Evolutionary conservation across 2,888 invertebrate genomes (phyloP), one percentile per base, ranked within the genome.

Genomic region (Agriotes lineatus): DNA sequence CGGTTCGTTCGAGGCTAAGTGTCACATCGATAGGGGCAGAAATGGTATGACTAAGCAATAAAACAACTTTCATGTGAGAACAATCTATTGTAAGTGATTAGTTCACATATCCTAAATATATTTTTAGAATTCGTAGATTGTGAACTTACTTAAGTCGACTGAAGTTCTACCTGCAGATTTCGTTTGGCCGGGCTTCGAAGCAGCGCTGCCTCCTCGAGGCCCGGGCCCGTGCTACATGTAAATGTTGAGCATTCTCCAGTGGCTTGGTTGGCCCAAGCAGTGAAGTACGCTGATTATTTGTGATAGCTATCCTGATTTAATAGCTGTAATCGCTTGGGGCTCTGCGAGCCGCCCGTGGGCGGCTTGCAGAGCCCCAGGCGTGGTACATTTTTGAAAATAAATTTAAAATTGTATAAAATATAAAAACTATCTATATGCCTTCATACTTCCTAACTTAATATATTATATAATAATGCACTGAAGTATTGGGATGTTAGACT

Each of bases 401-500:
- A 79, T 78, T 76, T 80, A 77, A 80, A 79, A 78, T 78, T 81
- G 80, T 82, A 81, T 82, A 82, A 82, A n/a, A 83, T 79, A 83
- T 75, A 69, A 81, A 77, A 82, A 82, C 83, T 83, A 83, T 83
- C 83, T 84, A 83, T 84, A 83, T 84, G 84, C 84, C 84, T 84
- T 84, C 83, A 84, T 83, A 84, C 84, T 84, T 84, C 84, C 83
- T 84, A 84, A 83, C 81, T 82, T 82, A 82, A 77, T 78, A 78
- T 79, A 80, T 78, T 79, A 81, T 80, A 84, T 83, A 81, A 82
- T 83, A 83, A 82, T 83, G 84, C 84, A 84, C 84, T 84, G 83
- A 84, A 84, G 83, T 84, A 84, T 84, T 84, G 83, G 83, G 82
- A 84, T 83, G 83, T 84, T 84, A 83, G 83, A 83, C 81, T 83